Percentiles rank a stretch among this genome's conserved stretches.
phyloP scores from a whole-genome alignment of 2,797 vertebrate genomes.

The Chelon labrosus region DNA sequence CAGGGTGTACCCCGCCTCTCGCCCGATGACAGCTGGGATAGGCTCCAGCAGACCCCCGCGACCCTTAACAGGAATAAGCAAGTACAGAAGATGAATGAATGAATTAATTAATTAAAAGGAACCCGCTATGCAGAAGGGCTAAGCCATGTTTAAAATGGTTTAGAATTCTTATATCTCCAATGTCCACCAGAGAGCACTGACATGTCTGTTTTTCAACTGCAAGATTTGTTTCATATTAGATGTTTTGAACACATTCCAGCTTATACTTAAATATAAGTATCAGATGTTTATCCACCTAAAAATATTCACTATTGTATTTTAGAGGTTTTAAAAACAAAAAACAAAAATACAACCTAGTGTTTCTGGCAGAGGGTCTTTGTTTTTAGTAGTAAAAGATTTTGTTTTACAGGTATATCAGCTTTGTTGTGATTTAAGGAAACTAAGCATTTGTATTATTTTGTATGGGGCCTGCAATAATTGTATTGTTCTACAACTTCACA shows the following conservation, averaged over 20 bases:
- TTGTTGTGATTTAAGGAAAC: not conserved
- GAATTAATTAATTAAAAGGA: too few species aligned
- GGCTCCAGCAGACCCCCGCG: too few species aligned
- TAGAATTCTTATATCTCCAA: not conserved
- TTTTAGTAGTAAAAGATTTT: not conserved
- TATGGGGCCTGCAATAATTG: not conserved
- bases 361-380: not conserved
- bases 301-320: too few species aligned
- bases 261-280: not conserved
- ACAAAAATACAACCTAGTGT: too few species aligned
- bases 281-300: too few species aligned
- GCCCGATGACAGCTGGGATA: too few species aligned
- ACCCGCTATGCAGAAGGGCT: too few species aligned
- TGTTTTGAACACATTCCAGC: not conserved
- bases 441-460: not conserved
- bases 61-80: too few species aligned
- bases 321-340: too few species aligned
- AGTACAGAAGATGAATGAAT: too few species aligned
- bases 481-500: not conserved
- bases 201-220: slow-evolving; percentile 1
- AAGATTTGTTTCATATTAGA: not conserved
- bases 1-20: too few species aligned
- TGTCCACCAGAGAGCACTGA: slow-evolving; percentile 53
- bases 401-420: not conserved
- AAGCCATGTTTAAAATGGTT: too few species aligned